Conservation (phyloP, 2,888 invertebrate genomes). For the Phymatocera aterrima region DNA sequence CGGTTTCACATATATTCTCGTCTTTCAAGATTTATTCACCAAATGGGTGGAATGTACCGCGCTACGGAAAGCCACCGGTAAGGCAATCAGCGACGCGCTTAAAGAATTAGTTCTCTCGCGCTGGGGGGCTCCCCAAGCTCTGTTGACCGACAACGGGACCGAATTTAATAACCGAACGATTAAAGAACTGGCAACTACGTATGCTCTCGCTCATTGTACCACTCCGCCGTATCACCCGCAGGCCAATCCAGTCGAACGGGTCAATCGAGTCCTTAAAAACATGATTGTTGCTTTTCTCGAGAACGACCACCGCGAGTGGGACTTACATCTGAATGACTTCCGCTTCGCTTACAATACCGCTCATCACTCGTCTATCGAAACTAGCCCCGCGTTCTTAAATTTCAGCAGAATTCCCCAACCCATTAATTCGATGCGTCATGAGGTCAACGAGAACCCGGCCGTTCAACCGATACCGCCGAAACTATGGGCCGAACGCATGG, state of each 20-base stretch:
- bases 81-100: conserved; percentile 32
- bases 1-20: not conserved
- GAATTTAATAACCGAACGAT: not conserved
- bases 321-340: conserved; percentile 48
- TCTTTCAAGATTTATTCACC: not conserved
- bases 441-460: not conserved
- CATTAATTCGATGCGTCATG: not conserved
- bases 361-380: conserved; percentile 43
- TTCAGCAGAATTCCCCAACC: conserved; percentile 45
- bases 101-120: conserved; percentile 41
- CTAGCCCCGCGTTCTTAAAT: conserved; percentile 50
- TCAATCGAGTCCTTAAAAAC: conserved; percentile 44
- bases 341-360: conserved; percentile 52
- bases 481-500: not conserved
- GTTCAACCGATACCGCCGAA: not conserved
- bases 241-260: conserved; percentile 55
- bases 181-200: not conserved
- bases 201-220: not conserved
- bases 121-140: not conserved
- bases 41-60: not conserved
- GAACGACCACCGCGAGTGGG: conserved; percentile 50
- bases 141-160: not conserved
- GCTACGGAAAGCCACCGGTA: not conserved
- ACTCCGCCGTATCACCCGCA: conserved; percentile 48
- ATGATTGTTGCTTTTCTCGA: conserved; percentile 14